Base-by-base conservation (phyloP, 2,113 vertebrate species). In the Phyllopteryx taeniolatus region DNA sequence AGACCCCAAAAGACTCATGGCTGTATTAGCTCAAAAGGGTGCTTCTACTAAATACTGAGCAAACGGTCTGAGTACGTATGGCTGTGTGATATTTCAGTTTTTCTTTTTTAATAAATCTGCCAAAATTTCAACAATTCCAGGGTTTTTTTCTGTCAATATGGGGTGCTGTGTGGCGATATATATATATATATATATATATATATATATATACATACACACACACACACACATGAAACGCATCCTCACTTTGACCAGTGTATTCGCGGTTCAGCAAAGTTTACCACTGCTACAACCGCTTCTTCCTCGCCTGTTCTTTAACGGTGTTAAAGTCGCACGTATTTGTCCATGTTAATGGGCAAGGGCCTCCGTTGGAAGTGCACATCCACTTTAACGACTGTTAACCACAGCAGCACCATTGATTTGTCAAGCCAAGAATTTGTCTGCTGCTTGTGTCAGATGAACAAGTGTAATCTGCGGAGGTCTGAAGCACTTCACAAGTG, bases 381-480 rank as follows among this genome's bases (percentile, higher is more conserved):
- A 19, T 33, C 70, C 77, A 74, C 71, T 81, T 73, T 76, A 83
- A 75, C 8, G 33, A 80, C 70, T 70, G 74, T 82, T 70, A 83
- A 71, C 74, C 47, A 67, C 74, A 64, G 67, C 44, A 75, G 79
- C 64, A 85, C 80, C 81, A 89, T 81, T 75, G 76, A 84, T 86
- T 85, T 82, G 69, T 85, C 75, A 83, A 73, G 78, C 54, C 65
- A 69, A 74, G 72, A 56, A 73, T 67, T 80, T 76, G 72, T 79
- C 74, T 22, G 10, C 46, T 47, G 69, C 63, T 43, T 71, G 35
- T 54, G 51, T 79, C 70, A 27, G 8, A 42, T 57, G 69, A 42
- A 76, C 63, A 79, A 87, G 84, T 77, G 83, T 76, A 46, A 85
- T 88, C 73, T 62, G 72, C 1, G 4, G 67, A 79, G 53, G 81